A percentile compares a stretch with the other conserved stretches of the same genome.
These are phyloP conservation scores for Drosophila neocordata DNA, from an alignment of 1,140 invertebrate species.

Conservation along the genomic window DNA sequence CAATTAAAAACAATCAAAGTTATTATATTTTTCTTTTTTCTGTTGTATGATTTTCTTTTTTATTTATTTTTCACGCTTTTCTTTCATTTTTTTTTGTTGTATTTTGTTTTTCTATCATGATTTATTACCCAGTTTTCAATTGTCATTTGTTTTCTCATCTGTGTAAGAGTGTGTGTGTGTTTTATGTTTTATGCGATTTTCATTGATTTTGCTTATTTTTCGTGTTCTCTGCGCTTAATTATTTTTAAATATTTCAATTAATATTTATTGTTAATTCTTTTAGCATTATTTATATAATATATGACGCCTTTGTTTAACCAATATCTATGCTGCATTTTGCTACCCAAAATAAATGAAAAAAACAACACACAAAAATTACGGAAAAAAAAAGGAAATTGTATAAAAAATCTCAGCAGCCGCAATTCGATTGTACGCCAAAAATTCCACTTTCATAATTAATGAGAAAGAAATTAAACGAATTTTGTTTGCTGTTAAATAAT, in stretches of 20 bases:
- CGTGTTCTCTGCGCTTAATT: slow-evolving; percentile 28
- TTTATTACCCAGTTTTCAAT: slow-evolving; percentile 54
- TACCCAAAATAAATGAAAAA: neutral
- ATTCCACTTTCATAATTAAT: slow-evolving; percentile 31
- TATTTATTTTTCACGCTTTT: slow-evolving; percentile 53
- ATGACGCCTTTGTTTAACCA: slow-evolving; percentile 37
- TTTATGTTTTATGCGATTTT: slow-evolving; percentile 21
- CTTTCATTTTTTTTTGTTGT: slow-evolving; percentile 37
- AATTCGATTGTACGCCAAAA: slow-evolving; percentile 39
- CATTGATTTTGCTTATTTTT: slow-evolving; percentile 16
- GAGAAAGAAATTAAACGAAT: slow-evolving; percentile 39
- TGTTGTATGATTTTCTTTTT: slow-evolving; percentile 40
- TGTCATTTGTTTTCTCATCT: slow-evolving; percentile 34
- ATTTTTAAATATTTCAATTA: slow-evolving; percentile 34
- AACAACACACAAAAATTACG: neutral
- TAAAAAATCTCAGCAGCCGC: slow-evolving; percentile 11
- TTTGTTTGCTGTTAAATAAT: slow-evolving; percentile 65
- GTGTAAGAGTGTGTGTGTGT: slow-evolving; percentile 6
- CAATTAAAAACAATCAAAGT: slow-evolving; percentile 18
- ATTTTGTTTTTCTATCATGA: slow-evolving; percentile 30
- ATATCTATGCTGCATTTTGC: slow-evolving; percentile 21
- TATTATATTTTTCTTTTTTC: slow-evolving; percentile 16
- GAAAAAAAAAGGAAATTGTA: slow-evolving; percentile 8
- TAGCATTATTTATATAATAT: slow-evolving; percentile 52
- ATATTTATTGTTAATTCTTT: slow-evolving; percentile 42